Evolutionary conservation across 1,140 invertebrate genomes (phyloP), one percentile per base, ranked within the genome.

Genomic region (Cataglyphis hispanica): DNA sequence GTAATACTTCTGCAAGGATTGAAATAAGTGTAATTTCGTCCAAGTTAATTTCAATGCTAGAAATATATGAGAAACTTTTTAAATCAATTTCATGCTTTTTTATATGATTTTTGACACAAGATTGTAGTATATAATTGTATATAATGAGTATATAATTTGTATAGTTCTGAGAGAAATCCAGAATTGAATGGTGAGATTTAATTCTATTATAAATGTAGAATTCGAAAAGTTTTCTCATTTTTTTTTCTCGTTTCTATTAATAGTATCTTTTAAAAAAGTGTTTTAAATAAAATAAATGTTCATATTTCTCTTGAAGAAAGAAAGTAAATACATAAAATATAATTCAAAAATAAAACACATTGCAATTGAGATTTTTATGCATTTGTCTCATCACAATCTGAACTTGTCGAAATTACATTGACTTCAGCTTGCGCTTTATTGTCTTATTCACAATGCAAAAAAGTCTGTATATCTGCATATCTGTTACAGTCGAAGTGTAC

Each of bases 401-500:
- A 69, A 69, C 5, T 56, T 25, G 3, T 40, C n/a, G 34, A 72
- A 81, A 74, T 74, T 83, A 74, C 13, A 74, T 22, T 37, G 56
- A 34, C 25, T 72, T 83, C 67, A 83, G 72, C 72, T 40, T 37
- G 19, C n/a, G 50, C 67, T 34, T 40, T 25, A 66, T 53, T n/a
- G n/a, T 78, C 37, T 81, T 5, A n/a, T 16, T 74, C 8, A 72
- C 25, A 61, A 60, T 60, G n/a, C 50, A 74, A 81, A 69, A 70
- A 83, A 58, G 66, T 72, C n/a, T 83, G 78, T 83, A 74, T 60
- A 83, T 81, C 78, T 81, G 34, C 78, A 81, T 81, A 81, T 83
- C 78, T 83, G 78, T 83, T 83, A 83, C 78, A 83, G 78, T 83
- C 78, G 78, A 83, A 83, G 78, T 83, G 78, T 74, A 83, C 67